Conservation (phyloP, 2,113 vertebrate species). For the Neomonachus schauinslandi region DNA sequence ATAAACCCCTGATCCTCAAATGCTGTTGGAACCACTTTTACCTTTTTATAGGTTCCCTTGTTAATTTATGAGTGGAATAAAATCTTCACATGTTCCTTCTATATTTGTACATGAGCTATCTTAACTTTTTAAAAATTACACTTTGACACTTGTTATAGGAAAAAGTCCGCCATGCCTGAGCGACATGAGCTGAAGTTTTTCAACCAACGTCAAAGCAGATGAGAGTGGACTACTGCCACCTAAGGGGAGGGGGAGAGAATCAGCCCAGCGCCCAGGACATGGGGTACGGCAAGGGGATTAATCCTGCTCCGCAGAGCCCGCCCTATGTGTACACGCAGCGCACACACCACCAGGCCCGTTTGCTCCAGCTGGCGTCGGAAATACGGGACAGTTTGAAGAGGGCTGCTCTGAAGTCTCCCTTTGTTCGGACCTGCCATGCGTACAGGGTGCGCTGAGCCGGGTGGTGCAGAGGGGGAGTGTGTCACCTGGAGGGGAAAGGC, state of each 20-base stretch:
- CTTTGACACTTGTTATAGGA: not conserved
- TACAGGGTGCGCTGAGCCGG: not conserved
- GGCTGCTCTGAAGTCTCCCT: not conserved
- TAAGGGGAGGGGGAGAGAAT: not conserved
- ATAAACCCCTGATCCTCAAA: not conserved
- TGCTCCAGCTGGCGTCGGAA: not conserved
- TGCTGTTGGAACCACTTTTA: slow-evolving; percentile 8
- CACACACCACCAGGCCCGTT: fast-evolving
- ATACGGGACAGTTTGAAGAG: not conserved
- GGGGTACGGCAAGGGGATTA: fast-evolving
- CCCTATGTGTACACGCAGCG: fast-evolving
- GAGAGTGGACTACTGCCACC: not conserved
- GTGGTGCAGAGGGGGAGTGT: not conserved
- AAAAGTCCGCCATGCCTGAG: not conserved
- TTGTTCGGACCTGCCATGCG: not conserved
- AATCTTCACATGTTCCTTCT: slow-evolving; percentile 1
- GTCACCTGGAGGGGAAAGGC: not conserved
- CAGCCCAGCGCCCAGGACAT: not conserved
- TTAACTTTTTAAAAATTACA: not conserved
- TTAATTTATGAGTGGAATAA: slow-evolving; percentile 46
- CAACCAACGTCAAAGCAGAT: not conserved
- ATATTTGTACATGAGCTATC: not conserved
- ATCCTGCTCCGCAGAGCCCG: fast-evolving
- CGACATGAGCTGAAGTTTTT: not conserved
- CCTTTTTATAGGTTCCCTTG: slow-evolving; percentile 31